Evolutionary conservation across 2,797 vertebrate species (phyloP).

Genomic region (Enteromius argenteus): DNA sequence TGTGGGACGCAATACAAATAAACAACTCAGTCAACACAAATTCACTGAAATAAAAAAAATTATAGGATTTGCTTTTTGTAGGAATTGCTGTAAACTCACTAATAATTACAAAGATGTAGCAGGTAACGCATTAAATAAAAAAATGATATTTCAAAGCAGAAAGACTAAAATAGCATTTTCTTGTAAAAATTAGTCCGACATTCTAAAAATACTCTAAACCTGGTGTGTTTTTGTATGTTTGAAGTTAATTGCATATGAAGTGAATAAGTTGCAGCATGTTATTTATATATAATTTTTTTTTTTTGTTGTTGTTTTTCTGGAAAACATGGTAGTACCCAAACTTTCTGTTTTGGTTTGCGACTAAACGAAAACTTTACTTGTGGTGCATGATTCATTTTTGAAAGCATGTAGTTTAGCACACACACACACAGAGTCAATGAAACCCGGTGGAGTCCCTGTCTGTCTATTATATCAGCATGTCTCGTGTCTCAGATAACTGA

Average conservation of each 20-base stretch:
- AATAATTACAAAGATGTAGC: neutral
- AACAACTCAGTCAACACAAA: neutral
- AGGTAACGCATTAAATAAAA: neutral
- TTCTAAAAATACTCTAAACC: neutral
- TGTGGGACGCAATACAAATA: neutral
- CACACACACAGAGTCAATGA: neutral
- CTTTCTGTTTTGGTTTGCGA: neutral
- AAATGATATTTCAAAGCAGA: neutral
- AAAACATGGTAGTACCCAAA: neutral
- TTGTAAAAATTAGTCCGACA: neutral
- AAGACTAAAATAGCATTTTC: no score
- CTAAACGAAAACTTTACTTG: neutral
- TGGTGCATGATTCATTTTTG: neutral
- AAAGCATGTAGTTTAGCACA: neutral
- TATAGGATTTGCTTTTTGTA: neutral
- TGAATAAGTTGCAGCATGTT: neutral
- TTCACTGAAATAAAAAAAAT: neutral
- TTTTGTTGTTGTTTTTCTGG: no score
- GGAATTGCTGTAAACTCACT: neutral
- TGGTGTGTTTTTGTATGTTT: neutral
- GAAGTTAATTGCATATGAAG: neutral
- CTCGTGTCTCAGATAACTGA: neutral
- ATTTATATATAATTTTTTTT: no score
- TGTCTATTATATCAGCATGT: conserved; percentile 66
- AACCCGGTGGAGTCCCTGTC: conserved; percentile 53